phyloP scores from a whole-genome alignment of 1,140 invertebrate species.

The Parasteatoda tepidariorum region DNA sequence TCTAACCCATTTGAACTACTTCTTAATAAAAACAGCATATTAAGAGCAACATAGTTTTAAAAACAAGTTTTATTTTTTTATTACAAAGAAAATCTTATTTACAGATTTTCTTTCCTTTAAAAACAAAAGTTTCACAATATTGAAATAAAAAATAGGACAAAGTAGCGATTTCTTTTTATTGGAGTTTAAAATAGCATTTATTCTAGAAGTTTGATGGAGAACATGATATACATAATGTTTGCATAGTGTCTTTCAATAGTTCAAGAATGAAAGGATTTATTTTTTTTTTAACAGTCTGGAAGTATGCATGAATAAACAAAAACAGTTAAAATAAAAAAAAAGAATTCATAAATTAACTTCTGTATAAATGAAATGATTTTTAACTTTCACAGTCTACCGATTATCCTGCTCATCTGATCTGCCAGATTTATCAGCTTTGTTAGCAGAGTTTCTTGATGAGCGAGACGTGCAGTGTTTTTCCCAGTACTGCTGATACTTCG shows the following conservation, averaged over 20 bases:
- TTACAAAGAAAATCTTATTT: too few species aligned
- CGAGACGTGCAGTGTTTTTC: conserved; percentile 31
- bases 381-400: not conserved
- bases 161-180: too few species aligned
- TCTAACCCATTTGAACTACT: too few species aligned
- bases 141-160: too few species aligned
- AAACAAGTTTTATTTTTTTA: too few species aligned
- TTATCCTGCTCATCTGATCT: conserved; percentile 4
- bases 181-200: conserved; percentile 52
- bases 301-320: conserved; percentile 17
- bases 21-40: too few species aligned
- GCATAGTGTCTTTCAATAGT: conserved; percentile 4
- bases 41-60: too few species aligned
- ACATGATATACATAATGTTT: conserved; percentile 36
- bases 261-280: not conserved
- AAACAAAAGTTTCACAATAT: too few species aligned
- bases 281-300: not conserved
- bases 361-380: conserved; percentile 1
- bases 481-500: conserved; percentile 46
- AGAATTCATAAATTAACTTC: conserved; percentile 15
- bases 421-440: conserved; percentile 25
- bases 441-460: not conserved
- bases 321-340: conserved; percentile 34
- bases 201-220: conserved; percentile 42
- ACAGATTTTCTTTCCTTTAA: too few species aligned